phyloP scores from a whole-genome alignment of 2,797 vertebrate species.

The Threskiornis aethiopicus region DNA sequence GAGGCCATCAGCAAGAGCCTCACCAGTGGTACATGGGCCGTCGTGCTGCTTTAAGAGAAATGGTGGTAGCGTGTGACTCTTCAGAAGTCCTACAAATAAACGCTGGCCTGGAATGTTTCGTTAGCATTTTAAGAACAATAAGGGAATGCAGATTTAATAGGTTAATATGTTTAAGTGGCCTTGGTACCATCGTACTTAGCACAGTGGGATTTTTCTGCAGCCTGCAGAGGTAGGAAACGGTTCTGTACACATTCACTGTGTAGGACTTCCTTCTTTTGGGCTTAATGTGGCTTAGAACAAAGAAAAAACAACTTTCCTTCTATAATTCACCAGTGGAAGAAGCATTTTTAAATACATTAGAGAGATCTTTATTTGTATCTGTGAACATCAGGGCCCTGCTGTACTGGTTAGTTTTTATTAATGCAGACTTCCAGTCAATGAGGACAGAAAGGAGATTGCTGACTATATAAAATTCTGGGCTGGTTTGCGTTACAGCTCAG shows the following conservation, averaged over 20 bases:
- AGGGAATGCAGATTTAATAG: constrained; percentile 67
- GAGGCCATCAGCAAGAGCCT: not conserved
- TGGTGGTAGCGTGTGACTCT: constrained; percentile 36
- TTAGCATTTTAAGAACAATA: constrained; percentile 74
- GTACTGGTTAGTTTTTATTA: constrained; percentile 16
- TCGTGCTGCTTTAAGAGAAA: constrained; percentile 45
- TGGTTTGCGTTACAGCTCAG: not conserved
- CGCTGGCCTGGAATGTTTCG: constrained; percentile 65
- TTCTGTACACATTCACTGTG: constrained; percentile 65
- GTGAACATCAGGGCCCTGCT: constrained; percentile 10
- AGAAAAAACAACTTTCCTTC: constrained; percentile 47
- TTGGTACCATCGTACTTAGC: constrained; percentile 73
- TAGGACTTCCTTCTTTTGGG: constrained; percentile 61
- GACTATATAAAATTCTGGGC: not conserved
- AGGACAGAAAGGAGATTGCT: not conserved
- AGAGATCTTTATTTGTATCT: constrained; percentile 59
- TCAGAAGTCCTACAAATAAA: constrained; percentile 66
- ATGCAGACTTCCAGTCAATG: not conserved
- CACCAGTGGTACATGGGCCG: not conserved
- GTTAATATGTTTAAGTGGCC: constrained; percentile 70
- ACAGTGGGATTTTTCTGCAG: constrained; percentile 72
- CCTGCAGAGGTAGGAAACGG: constrained; percentile 69
- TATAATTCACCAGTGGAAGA: constrained; percentile 56
- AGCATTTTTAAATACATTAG: constrained; percentile 42
- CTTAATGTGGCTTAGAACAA: constrained; percentile 54